Evolutionary conservation across 1,140 invertebrate species (phyloP).

Genomic region (Trichonephila clavipes): DNA sequence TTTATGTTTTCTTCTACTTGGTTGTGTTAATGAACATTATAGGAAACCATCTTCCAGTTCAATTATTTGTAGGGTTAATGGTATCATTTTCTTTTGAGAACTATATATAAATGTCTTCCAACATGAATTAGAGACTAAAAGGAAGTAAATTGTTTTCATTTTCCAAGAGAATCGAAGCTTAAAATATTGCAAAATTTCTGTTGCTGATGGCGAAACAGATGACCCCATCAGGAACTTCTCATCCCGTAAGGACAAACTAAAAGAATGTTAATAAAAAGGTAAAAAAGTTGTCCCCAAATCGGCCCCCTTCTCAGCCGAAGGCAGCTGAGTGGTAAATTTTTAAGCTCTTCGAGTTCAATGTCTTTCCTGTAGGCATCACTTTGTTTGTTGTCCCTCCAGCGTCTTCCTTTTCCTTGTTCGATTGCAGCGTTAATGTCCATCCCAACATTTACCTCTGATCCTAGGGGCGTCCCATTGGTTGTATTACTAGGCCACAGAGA

Average conservation of each 20-base stretch:
- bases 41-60: too few species aligned
- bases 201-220: neutral
- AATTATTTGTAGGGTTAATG: too few species aligned
- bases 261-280: slow-evolving; percentile 40
- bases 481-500: too few species aligned
- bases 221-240: neutral
- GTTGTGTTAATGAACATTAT: too few species aligned
- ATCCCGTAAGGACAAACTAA: neutral
- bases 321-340: slow-evolving; percentile 37
- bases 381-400: neutral
- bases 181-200: neutral
- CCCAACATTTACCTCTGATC: neutral
- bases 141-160: too few species aligned
- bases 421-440: neutral
- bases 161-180: too few species aligned
- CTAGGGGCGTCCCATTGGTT: too few species aligned
- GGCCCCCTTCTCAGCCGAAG: slow-evolving; percentile 25
- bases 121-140: too few species aligned
- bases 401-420: neutral
- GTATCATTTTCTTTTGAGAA: too few species aligned
- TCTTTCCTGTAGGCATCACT: slow-evolving; percentile 40
- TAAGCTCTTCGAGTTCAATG: slow-evolving; percentile 26
- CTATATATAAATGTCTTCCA: too few species aligned
- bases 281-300: slow-evolving; percentile 17
- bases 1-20: too few species aligned